Evolutionary conservation across 2,888 invertebrate species (phyloP), one percentile per base, ranked within the genome.

Genomic region (Iselma pallidipennis): DNA sequence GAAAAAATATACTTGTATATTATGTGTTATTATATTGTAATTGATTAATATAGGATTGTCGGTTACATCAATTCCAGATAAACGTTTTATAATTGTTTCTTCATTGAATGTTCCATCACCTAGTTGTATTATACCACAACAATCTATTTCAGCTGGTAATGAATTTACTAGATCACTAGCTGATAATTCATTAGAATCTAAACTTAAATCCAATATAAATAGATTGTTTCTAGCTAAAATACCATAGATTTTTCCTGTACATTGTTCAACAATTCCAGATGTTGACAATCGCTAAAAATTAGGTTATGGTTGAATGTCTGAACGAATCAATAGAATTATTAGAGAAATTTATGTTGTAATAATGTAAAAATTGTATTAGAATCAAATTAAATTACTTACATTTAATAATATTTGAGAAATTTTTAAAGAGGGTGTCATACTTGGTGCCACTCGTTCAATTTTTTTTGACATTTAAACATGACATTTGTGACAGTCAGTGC

Each of bases 141-240:
- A 82, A 81, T 92, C 91, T 62, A 92, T 81, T 79, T 92, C 92
- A 2, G 89, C 88, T 14, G 93, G 92, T 73, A 92, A 86, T 72
- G 88, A 87, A 25, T 89, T 83, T 66, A 87, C 37, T 9, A 54
- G 12, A 31, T 54, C 37, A 28, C 12, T 23, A 82, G 83, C 83
- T 74, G 81, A 76, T 55, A 82, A 81, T 55, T 88, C 85, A 73
- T 87, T 78, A 19, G 81, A 83, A 78, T 90, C 89, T 72, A 90
- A 81, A 75, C 89, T 88, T 71, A 91, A 85, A 53, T 89, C 89
- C 66, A 92, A 81, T 56, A 92, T 86, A 29, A 89, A 83, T 58
- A 91, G 80, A 29, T 87, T 88, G 59, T 90, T 88, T 74, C 91
- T 88, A 79, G 89, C 88, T 81, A 91, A 87, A 37, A 90, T 85